phyloP scores from a whole-genome alignment of 2,113 vertebrate genomes.

The Todiramphus saurophagus region DNA sequence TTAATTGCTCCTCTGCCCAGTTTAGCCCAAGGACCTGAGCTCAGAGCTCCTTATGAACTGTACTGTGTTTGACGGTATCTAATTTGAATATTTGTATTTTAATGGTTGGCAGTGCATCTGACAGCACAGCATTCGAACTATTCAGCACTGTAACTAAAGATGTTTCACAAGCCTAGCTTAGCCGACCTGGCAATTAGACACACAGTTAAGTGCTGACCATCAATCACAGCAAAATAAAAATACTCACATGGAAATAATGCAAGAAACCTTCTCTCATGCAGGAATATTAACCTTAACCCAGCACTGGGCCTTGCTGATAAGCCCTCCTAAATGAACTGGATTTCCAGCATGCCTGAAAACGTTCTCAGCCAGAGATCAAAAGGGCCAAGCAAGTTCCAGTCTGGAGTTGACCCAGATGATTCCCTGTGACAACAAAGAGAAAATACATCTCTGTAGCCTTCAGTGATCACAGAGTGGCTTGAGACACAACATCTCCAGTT shows the following conservation, averaged over 20 bases:
- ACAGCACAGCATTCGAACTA: background rate
- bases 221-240: slow-evolving; percentile 3
- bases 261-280: background rate
- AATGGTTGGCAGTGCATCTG: accelerated
- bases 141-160: background rate
- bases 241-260: background rate
- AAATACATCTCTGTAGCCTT: background rate
- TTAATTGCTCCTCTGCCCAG: background rate
- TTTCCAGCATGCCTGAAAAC: background rate
- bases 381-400: background rate
- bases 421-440: background rate
- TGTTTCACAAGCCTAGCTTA: background rate
- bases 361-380: background rate
- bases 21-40: background rate
- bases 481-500: background rate
- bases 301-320: background rate
- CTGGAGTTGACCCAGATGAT: background rate
- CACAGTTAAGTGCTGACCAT: background rate
- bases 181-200: background rate
- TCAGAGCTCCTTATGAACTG: background rate
- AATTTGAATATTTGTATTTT: background rate
- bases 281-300: background rate
- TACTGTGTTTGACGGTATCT: background rate
- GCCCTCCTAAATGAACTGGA: background rate
- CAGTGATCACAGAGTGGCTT: background rate